phyloP scores from a whole-genome alignment of 1,140 invertebrate species.

The Akabosia matsudoensis region DNA sequence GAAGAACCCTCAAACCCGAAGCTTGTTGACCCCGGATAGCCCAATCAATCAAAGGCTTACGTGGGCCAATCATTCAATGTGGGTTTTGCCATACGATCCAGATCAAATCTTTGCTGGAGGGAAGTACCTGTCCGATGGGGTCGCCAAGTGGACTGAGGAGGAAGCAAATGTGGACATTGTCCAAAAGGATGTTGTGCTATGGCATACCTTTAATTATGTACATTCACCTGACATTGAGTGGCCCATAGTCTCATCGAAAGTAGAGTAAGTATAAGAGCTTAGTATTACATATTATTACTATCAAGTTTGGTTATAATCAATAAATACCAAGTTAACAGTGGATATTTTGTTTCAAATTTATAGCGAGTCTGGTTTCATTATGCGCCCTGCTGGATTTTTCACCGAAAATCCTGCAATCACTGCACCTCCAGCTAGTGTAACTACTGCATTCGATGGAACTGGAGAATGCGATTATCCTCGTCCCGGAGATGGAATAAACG shows the following conservation, averaged over 20 bases:
- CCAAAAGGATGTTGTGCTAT: slow-evolving; percentile 5
- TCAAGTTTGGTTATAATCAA: not conserved
- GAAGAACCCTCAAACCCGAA: not conserved
- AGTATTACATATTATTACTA: not conserved
- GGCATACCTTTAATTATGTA: not conserved
- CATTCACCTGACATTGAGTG: slow-evolving; percentile 2
- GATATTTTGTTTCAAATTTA: not conserved
- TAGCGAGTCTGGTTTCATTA: not conserved
- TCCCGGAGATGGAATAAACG: too few relatives aligned
- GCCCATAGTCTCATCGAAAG: not conserved
- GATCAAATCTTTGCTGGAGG: slow-evolving; percentile 13
- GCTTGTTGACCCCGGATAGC: slow-evolving; percentile 4
- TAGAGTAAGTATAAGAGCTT: not conserved
- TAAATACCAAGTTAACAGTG: not conserved
- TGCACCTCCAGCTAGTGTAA: not conserved
- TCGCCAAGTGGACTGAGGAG: not conserved
- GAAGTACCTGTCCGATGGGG: not conserved
- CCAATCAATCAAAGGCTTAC: not conserved
- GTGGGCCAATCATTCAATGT: not conserved
- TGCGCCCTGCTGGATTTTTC: not conserved
- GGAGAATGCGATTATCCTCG: too few relatives aligned
- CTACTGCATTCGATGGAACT: not conserved
- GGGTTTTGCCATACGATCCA: not conserved
- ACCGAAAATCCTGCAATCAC: not conserved
- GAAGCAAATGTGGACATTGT: not conserved